Evolutionary conservation across 1,140 invertebrate species (phyloP), one percentile per base, ranked within the genome.

Genomic region (Drosophila auraria): DNA sequence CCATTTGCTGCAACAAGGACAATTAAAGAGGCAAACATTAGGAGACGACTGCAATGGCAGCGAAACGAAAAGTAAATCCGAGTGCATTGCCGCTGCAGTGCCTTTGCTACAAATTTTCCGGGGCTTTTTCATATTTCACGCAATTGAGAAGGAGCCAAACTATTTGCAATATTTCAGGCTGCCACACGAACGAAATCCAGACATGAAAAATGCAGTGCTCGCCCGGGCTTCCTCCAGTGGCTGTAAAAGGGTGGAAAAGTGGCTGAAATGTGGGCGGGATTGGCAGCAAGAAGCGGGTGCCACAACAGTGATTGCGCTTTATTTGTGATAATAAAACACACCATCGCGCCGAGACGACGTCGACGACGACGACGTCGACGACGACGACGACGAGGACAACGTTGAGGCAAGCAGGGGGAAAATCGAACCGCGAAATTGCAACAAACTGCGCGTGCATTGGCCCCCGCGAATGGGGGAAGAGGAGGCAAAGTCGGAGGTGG

Each of bases 301-400:
- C 87, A 90, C 84, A 89, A 80, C 84, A 91, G 91, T 91, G 90
- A 91, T 91, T 91, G 90, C 89, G 89, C 89, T 91, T 91, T 91
- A 91, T 91, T 91, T 91, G 89, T 78, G 80, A 91, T 91, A 92
- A 91, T 91, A 91, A 91, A 91, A 91, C 89, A 91, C 82, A 83
- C 84, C 89, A 90, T 90, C 76, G 82, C 87, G 64, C 68, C 66
- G 53, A 61, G 78, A 83, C 71, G 80, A 82, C 76, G 83, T 45
- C 61, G 45, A 77, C 59, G 44, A 51, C 47, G 80, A 82, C n/a
- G n/a, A n/a, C n/a, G n/a, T n/a, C n/a, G n/a, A n/a, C 68, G 83
- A 56, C 58, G 45, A 71, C 40, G 38, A 51, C 47, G 58, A 40
- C 42, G 45, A 38, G 17, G 25, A 44, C 42, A 45, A 30, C 15